Conservation (phyloP, 2,888 invertebrate genomes). For the Meandrusa payeni region DNA sequence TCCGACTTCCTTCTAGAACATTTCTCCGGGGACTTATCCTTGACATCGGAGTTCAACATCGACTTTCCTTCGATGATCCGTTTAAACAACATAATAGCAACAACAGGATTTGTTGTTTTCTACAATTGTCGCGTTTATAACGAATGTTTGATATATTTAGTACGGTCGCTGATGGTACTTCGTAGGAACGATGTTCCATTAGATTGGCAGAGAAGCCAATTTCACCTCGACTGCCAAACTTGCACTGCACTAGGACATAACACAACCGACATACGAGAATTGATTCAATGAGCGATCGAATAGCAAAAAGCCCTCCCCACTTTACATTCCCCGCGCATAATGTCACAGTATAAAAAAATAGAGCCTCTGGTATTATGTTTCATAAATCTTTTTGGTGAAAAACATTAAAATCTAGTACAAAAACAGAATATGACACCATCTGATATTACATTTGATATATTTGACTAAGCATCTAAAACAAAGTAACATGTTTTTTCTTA, state of each 20-base stretch:
- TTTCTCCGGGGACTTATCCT: slow-evolving; percentile 58
- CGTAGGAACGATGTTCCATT: slow-evolving; percentile 76
- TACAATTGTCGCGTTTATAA: slow-evolving; percentile 67
- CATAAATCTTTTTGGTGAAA: too few species aligned
- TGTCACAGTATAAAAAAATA: slow-evolving; percentile 46
- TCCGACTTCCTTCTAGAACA: slow-evolving; percentile 74
- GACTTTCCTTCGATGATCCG: slow-evolving; percentile 80
- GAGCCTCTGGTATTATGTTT: background rate
- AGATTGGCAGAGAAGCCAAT: slow-evolving; percentile 72
- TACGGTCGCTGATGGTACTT: slow-evolving; percentile 56
- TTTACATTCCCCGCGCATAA: slow-evolving; percentile 34
- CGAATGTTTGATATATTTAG: slow-evolving; percentile 71
- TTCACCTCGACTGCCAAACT: slow-evolving; percentile 65
- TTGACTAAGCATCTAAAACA: too few species aligned
- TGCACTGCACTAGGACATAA: slow-evolving; percentile 44
- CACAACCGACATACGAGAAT: slow-evolving; percentile 29
- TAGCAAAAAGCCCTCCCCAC: slow-evolving; percentile 41
- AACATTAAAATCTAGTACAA: too few species aligned
- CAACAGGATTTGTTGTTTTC: slow-evolving; percentile 73
- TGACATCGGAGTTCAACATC: slow-evolving; percentile 68
- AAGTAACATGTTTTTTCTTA: too few species aligned
- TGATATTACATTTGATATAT: too few species aligned
- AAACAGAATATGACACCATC: too few species aligned
- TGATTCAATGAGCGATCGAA: slow-evolving; percentile 42
- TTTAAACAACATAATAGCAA: slow-evolving; percentile 80